Conservation (phyloP, 2,113 vertebrate species). For the Cettia cetti region DNA sequence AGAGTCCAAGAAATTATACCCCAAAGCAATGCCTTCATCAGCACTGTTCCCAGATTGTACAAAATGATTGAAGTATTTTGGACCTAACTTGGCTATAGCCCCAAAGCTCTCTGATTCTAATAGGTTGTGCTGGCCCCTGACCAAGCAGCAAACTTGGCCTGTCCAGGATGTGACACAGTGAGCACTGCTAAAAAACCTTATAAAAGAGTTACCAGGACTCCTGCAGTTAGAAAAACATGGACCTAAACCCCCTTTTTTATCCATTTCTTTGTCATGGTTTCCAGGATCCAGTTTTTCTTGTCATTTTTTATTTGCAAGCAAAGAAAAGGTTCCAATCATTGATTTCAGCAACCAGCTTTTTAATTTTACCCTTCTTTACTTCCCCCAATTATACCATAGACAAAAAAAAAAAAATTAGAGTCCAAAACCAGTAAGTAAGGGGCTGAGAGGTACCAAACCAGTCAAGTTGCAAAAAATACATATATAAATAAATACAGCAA, state of each 20-base stretch:
- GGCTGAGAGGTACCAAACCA: background rate
- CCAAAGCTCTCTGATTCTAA: background rate
- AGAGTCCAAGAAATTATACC: background rate
- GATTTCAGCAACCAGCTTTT: background rate
- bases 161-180: background rate
- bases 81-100: background rate
- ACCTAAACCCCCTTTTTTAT: background rate
- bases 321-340: background rate
- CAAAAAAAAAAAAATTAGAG: background rate
- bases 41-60: background rate
- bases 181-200: background rate
- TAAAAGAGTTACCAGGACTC: background rate
- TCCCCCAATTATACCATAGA: background rate
- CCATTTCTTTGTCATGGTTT: background rate
- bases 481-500: background rate
- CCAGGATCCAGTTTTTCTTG: background rate
- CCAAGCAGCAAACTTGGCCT: background rate
- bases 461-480: background rate
- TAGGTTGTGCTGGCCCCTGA: background rate
- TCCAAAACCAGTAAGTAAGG: background rate
- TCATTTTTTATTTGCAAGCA: background rate
- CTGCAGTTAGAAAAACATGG: background rate
- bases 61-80: constrained; percentile 10
- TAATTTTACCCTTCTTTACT: background rate
- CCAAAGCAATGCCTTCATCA: constrained; percentile 23